Percentiles rank a stretch among this genome's conserved stretches.
These are phyloP conservation scores for Anhinga rufa DNA, from an alignment of 2,113 vertebrate species.

Conservation along the genomic window DNA sequence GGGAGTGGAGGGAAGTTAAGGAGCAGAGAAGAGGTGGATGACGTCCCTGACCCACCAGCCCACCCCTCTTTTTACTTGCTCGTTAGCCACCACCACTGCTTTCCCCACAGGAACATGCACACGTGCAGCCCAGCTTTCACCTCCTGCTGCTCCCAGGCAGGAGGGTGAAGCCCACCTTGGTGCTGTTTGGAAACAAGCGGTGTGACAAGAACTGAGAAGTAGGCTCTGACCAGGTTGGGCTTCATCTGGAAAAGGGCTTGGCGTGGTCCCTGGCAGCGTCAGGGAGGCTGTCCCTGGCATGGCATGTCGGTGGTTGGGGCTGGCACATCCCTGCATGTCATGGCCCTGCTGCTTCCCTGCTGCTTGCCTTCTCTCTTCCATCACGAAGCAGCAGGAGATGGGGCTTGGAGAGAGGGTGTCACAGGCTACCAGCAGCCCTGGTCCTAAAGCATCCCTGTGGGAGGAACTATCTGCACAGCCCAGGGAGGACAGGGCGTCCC, in stretches of 20 bases:
- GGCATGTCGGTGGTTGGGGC: not conserved
- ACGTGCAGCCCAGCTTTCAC: not conserved
- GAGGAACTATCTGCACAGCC: not conserved
- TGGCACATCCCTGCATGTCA: not conserved
- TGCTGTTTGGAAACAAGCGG: not conserved
- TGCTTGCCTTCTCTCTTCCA: not conserved
- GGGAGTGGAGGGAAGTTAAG: constrained; percentile 86
- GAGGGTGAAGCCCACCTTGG: not conserved
- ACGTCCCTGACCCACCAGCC: not conserved
- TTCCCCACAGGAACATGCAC: not conserved
- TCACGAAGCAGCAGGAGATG: not conserved
- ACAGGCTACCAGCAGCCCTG: not conserved
- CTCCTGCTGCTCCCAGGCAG: not conserved
- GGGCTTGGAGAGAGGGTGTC: not conserved
- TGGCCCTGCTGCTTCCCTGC: not conserved
- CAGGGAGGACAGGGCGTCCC: not conserved
- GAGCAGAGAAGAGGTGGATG: constrained; percentile 44
- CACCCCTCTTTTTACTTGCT: not conserved
- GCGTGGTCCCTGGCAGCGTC: not conserved
- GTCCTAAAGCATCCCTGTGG: not conserved
- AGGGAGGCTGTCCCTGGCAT: not conserved
- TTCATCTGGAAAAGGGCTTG: not conserved
- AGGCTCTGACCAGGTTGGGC: not conserved
- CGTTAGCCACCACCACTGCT: accelerated
- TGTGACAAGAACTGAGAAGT: not conserved